Conservation (phyloP, 2,113 vertebrate species). For the Grallaria varia region DNA sequence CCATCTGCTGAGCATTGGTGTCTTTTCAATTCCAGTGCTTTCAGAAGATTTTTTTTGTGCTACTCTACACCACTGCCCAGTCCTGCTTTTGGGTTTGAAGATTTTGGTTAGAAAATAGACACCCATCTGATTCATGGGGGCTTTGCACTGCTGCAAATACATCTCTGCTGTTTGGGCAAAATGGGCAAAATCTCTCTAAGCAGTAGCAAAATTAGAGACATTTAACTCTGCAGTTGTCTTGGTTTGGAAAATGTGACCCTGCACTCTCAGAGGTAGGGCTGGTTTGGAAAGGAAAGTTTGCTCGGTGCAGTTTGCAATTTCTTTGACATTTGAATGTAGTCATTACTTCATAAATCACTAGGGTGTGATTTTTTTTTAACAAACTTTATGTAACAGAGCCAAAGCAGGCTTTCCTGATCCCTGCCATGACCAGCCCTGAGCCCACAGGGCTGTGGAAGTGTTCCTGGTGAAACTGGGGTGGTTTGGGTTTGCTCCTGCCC, state of each 20-base stretch:
- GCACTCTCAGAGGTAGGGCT: neutral
- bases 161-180: neutral
- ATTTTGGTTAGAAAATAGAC: neutral
- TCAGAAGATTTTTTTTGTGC: neutral
- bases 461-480: neutral
- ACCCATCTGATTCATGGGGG: neutral
- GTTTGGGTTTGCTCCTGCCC: neutral
- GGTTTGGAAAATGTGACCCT: constrained; percentile 31
- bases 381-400: neutral
- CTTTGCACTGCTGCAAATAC: neutral
- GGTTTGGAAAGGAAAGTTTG: constrained; percentile 36
- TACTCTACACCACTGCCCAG: rapidly evolving
- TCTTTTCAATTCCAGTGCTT: neutral
- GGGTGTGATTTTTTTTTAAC: neutral
- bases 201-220: neutral
- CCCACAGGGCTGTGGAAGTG: neutral
- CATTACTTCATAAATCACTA: neutral
- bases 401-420: neutral
- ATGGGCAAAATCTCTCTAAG: neutral
- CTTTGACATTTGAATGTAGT: neutral
- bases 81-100: neutral
- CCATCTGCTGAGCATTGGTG: neutral
- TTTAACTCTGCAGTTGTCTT: neutral
- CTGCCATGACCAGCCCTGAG: neutral
- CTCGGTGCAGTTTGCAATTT: neutral